phyloP scores from a whole-genome alignment of 2,888 invertebrate genomes.

The Leptura quadrifasciata region DNA sequence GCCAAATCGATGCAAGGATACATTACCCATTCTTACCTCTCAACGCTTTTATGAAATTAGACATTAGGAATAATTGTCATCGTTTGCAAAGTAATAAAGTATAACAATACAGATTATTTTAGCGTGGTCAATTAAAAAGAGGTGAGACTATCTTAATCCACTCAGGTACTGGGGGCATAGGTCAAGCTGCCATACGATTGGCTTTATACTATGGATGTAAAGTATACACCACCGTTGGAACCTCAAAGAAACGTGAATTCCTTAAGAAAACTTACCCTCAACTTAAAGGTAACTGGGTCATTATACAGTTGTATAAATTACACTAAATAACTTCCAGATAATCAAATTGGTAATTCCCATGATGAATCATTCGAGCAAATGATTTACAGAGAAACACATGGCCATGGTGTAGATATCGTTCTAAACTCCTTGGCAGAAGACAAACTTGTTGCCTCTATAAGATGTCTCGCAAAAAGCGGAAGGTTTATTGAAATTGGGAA shows the following conservation, averaged over 20 bases:
- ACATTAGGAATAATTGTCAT: too few relatives aligned
- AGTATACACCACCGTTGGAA: constrained; percentile 84
- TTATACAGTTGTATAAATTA: constrained; percentile 26
- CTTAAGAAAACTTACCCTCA: constrained; percentile 76
- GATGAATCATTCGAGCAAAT: constrained; percentile 91
- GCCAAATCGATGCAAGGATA: too few relatives aligned
- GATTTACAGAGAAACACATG: constrained; percentile 86
- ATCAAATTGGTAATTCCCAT: constrained; percentile 79
- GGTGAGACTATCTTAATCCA: constrained; percentile 76
- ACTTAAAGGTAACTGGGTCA: constrained; percentile 62
- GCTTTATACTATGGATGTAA: constrained; percentile 80
- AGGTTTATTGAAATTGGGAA: constrained; percentile 92
- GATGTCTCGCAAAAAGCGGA: constrained; percentile 79
- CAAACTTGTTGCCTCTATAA: constrained; percentile 84
- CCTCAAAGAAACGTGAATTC: constrained; percentile 79
- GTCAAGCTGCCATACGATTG: constrained; percentile 86
- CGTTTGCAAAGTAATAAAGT: too few relatives aligned
- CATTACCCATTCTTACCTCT: too few relatives aligned
- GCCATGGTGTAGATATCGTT: constrained; percentile 92
- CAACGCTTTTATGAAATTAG: too few relatives aligned
- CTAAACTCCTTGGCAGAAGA: constrained; percentile 95
- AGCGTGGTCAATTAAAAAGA: constrained; percentile 58
- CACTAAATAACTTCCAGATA: constrained; percentile 47
- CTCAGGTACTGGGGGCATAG: constrained; percentile 84
- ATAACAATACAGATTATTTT: constrained; percentile 4